Conservation (phyloP, 2,113 vertebrate genomes). For the Parus major region DNA sequence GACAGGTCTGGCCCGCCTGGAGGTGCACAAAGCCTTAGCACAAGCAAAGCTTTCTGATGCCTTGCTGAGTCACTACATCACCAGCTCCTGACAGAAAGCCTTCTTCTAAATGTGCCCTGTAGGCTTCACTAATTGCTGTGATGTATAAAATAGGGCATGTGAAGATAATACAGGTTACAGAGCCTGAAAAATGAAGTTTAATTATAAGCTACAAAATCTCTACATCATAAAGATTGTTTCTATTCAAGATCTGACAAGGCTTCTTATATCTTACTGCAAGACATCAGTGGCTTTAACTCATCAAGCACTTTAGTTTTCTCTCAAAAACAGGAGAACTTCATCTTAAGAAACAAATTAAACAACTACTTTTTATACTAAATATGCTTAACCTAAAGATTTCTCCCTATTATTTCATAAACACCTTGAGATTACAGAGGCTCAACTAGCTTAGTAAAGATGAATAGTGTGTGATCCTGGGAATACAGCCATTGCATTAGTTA, state of each 20-base stretch:
- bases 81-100: neutral
- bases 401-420: conserved; percentile 32
- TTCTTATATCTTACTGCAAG: neutral
- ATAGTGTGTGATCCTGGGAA: conserved; percentile 12
- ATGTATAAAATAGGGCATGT: neutral
- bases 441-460: conserved; percentile 7
- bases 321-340: neutral
- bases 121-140: neutral
- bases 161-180: neutral
- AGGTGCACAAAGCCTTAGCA: neutral
- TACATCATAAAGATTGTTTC: conserved; percentile 4
- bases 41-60: neutral
- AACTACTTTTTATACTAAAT: conserved; percentile 12
- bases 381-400: conserved; percentile 4
- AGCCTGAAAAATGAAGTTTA: neutral
- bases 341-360: conserved; percentile 17
- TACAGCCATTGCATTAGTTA: conserved; percentile 22
- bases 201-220: conserved; percentile 1
- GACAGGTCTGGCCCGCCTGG: neutral
- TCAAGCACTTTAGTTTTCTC: neutral
- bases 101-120: neutral
- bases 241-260: neutral
- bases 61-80: conserved; percentile 48
- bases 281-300: neutral
- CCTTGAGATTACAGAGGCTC: conserved; percentile 38